Percentiles rank a stretch among this genome's conserved stretches.
Evolutionary conservation across 2,888 invertebrate genomes (phyloP).

Genomic region (Eulithis prunata): DNA sequence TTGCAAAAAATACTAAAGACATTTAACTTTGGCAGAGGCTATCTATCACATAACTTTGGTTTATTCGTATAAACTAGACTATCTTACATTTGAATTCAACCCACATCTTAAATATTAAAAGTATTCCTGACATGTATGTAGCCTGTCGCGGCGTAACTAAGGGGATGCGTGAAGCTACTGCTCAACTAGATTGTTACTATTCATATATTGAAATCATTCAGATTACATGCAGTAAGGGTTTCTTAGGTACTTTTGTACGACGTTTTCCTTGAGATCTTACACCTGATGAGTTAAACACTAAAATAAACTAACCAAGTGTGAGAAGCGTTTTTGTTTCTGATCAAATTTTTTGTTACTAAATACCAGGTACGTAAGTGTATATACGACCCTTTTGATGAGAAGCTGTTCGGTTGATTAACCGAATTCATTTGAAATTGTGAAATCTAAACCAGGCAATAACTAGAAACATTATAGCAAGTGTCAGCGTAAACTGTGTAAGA

Average conservation of each 20-base stretch:
- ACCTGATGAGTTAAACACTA: slow-evolving; percentile 9
- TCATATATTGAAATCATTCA: slow-evolving; percentile 59
- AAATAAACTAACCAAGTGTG: not conserved
- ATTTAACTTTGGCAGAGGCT: no score
- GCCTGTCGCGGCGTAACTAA: slow-evolving; percentile 55
- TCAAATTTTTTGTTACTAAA: no score
- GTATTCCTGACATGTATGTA: slow-evolving; percentile 63
- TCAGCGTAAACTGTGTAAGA: not conserved
- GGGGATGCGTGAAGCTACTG: slow-evolving; percentile 58
- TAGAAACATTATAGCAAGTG: not conserved
- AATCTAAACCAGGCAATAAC: slow-evolving; percentile 18
- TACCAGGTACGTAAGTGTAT: no score
- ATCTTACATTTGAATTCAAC: slow-evolving; percentile 9
- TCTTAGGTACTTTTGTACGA: slow-evolving; percentile 25
- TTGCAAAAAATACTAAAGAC: no score
- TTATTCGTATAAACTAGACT: slow-evolving; percentile 6
- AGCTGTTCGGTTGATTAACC: no score
- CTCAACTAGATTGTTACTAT: slow-evolving; percentile 55
- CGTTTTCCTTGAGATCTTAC: slow-evolving; percentile 38
- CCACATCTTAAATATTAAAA: slow-evolving; percentile 45
- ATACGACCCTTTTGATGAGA: no score
- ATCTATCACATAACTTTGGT: no score
- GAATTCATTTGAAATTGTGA: not conserved
- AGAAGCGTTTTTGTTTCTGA: not conserved
- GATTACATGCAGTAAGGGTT: slow-evolving; percentile 43